These are phyloP conservation scores for Digitonthophagus gazella DNA, from an alignment of 2,888 invertebrate genomes.

Conservation along the genomic window DNA sequence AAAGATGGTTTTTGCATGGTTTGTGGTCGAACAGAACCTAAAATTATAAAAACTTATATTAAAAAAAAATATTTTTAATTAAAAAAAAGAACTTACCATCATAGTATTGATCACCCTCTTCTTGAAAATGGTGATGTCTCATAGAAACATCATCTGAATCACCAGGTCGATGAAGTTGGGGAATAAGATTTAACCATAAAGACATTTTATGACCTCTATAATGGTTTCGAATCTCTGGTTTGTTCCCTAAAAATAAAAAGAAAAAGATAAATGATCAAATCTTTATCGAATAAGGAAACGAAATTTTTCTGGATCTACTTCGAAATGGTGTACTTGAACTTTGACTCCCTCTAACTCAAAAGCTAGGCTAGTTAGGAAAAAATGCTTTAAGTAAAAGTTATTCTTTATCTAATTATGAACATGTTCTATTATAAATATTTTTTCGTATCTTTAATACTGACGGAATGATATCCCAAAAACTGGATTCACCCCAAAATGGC, in stretches of 20 bases:
- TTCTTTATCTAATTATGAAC: too few species aligned
- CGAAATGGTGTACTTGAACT: too few species aligned
- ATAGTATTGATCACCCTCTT: conserved; percentile 75
- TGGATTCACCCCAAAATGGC: too few species aligned
- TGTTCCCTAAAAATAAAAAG: conserved; percentile 56
- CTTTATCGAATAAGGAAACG: too few species aligned
- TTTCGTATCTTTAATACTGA: too few species aligned
- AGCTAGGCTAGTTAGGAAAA: too few species aligned
- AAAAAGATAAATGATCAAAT: neutral
- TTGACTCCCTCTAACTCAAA: too few species aligned
- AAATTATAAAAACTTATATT: conserved; percentile 21
- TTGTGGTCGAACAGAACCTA: conserved; percentile 76
- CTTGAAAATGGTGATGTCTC: conserved; percentile 84
- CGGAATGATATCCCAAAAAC: too few species aligned
- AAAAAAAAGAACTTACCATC: conserved; percentile 59
- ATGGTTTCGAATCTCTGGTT: conserved; percentile 81
- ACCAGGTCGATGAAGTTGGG: conserved; percentile 84
- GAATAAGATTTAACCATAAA: conserved; percentile 87
- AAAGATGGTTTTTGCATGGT: conserved; percentile 65
- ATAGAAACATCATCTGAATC: conserved; percentile 77
- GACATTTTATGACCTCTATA: conserved; percentile 94
- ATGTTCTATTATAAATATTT: too few species aligned
- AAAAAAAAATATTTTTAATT: conserved; percentile 1
- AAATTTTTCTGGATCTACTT: too few species aligned
- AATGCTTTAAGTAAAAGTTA: too few species aligned